These are phyloP conservation scores for Lagocephalus sceleratus DNA, from an alignment of 2,797 vertebrate genomes.

Conservation along the genomic window DNA sequence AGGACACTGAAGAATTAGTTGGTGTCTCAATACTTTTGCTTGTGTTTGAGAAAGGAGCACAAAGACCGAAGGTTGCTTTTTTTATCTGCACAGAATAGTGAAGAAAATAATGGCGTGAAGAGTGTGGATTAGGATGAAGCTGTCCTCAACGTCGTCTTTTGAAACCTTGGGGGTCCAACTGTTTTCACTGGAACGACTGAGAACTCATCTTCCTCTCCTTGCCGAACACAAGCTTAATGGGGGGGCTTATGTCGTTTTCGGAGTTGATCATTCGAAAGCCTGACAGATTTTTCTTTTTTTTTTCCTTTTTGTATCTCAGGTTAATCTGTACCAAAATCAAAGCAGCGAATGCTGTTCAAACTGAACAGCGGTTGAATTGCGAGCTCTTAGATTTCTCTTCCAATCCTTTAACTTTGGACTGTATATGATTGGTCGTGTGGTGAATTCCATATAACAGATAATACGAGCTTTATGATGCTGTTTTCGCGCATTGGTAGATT, in stretches of 20 bases:
- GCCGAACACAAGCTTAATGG: too few species aligned
- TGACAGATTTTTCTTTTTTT: constrained; percentile 6
- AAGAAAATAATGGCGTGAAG: background rate
- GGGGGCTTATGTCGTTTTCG: background rate
- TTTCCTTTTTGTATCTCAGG: constrained; percentile 1
- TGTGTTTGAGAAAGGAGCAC: constrained; percentile 6
- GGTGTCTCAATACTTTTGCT: background rate
- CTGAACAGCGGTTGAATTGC: too few species aligned
- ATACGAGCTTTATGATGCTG: background rate
- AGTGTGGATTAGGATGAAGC: background rate
- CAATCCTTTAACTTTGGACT: background rate
- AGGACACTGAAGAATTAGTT: constrained; percentile 1
- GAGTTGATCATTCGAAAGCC: constrained; percentile 22
- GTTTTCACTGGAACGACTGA: background rate
- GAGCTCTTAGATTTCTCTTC: too few species aligned
- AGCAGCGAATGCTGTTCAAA: too few species aligned
- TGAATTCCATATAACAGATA: background rate
- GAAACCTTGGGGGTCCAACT: background rate
- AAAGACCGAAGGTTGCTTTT: background rate
- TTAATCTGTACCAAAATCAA: background rate
- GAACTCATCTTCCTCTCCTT: too few species aligned
- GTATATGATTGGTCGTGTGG: constrained; percentile 1
- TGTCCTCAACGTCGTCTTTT: background rate
- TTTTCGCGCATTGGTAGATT: background rate
- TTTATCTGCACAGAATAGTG: background rate